Evolutionary conservation across 2,113 vertebrate genomes (phyloP).

Genomic region (Asarcornis scutulata): DNA sequence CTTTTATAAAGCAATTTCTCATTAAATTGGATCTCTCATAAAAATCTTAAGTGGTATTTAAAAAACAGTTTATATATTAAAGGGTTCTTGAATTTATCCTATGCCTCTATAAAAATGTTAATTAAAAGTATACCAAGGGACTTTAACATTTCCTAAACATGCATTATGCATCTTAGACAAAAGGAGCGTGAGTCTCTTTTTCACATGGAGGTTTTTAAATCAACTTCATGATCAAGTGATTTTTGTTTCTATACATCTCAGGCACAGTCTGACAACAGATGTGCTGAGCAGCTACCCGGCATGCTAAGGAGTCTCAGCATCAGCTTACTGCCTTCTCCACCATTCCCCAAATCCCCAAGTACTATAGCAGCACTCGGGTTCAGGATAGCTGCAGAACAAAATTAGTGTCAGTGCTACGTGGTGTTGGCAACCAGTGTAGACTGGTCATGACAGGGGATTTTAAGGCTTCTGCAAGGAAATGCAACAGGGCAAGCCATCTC

Average conservation of each 20-base stretch:
- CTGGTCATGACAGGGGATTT: not conserved
- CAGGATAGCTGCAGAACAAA: not conserved
- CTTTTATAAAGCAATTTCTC: not conserved
- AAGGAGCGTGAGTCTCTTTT: not conserved
- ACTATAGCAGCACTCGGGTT: not conserved
- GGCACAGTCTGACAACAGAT: not conserved
- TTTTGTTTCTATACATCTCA: not conserved
- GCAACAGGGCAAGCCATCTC: not conserved
- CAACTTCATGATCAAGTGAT: not conserved
- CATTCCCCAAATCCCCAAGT: rapidly evolving
- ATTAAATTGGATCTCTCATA: not conserved
- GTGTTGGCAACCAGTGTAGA: not conserved
- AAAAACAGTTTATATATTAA: not conserved
- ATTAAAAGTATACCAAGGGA: not conserved
- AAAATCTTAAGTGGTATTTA: not conserved
- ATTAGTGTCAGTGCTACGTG: not conserved
- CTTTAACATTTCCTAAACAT: not conserved
- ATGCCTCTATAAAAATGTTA: not conserved
- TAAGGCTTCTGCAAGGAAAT: not conserved
- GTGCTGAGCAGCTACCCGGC: not conserved
- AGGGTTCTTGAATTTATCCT: not conserved
- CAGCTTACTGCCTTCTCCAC: not conserved
- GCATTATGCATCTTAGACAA: not conserved
- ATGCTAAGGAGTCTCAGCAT: not conserved
- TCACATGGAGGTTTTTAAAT: not conserved